These are phyloP conservation scores for Aselliscus stoliczkanus DNA, from an alignment of 2,797 vertebrate species.

Conservation along the genomic window DNA sequence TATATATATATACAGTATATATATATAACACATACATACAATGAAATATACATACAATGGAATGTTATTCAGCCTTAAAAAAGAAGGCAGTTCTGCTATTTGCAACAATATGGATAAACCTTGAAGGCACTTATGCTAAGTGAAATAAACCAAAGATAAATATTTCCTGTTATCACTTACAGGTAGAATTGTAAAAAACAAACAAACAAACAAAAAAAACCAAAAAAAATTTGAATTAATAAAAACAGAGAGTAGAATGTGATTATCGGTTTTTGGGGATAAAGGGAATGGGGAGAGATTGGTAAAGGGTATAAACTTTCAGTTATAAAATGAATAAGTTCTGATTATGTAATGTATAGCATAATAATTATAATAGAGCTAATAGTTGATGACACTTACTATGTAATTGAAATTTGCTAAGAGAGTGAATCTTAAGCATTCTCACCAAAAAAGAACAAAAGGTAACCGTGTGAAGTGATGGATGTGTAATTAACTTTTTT, in stretches of 20 bases:
- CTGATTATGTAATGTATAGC: neutral
- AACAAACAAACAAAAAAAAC: no score
- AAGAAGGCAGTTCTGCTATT: neutral
- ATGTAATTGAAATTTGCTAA: neutral
- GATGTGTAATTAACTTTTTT: neutral
- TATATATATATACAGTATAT: no score
- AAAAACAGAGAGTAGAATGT: neutral
- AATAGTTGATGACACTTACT: neutral
- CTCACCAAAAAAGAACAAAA: neutral
- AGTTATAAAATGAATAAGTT: neutral
- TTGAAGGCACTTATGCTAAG: neutral
- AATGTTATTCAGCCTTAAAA: neutral
- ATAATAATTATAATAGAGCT: neutral
- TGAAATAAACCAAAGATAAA: neutral
- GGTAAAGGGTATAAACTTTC: neutral
- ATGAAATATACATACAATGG: no score
- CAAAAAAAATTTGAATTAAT: neutral
- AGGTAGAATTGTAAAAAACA: neutral
- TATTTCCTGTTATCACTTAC: neutral
- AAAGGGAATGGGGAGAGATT: neutral
- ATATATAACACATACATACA: no score
- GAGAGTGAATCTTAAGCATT: neutral
- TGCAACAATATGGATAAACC: neutral
- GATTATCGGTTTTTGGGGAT: neutral
- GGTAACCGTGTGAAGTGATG: neutral